Conservation (phyloP, 2,888 invertebrate genomes). For the Chorisops tibialis region DNA sequence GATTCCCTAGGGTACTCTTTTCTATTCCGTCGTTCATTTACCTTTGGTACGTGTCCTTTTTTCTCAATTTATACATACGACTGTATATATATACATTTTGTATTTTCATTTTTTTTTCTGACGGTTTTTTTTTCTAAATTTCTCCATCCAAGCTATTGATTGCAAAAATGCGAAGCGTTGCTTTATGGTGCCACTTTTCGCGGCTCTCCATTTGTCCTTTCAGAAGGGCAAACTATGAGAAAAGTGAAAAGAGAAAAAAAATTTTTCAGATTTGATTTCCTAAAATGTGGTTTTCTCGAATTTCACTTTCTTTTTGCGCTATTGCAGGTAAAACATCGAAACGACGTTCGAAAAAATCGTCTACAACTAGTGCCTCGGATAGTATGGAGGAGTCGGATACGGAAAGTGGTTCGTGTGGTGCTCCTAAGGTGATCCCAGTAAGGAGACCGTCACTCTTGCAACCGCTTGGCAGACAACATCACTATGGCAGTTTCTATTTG, state of each 20-base stretch:
- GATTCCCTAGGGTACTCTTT: constrained; percentile 10
- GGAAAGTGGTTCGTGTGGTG: constrained; percentile 49
- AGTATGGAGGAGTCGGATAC: constrained; percentile 59
- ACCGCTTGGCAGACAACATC: constrained; percentile 61
- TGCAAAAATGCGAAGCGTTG: too few relatives aligned
- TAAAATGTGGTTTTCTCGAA: too few relatives aligned
- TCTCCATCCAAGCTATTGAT: too few relatives aligned
- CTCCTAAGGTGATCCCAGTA: constrained; percentile 35
- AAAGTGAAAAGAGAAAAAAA: too few relatives aligned
- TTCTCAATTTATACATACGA: not conserved
- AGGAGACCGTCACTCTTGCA: constrained; percentile 55
- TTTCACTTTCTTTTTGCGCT: too few relatives aligned
- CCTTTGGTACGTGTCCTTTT: constrained; percentile 18
- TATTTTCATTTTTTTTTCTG: too few relatives aligned
- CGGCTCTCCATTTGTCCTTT: too few relatives aligned
- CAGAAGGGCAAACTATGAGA: too few relatives aligned
- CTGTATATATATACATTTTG: too few relatives aligned
- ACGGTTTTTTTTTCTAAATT: too few relatives aligned
- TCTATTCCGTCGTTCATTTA: constrained; percentile 3
- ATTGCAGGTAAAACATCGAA: constrained; percentile 25
- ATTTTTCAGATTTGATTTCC: too few relatives aligned
- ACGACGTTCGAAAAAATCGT: constrained; percentile 31
- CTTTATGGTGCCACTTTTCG: too few relatives aligned
- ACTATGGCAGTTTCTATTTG: constrained; percentile 89
- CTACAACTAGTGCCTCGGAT: constrained; percentile 53